Percentiles rank a stretch among this genome's conserved stretches.
phyloP scores from a whole-genome alignment of 2,888 invertebrate species.

The Chorisops tibialis region DNA sequence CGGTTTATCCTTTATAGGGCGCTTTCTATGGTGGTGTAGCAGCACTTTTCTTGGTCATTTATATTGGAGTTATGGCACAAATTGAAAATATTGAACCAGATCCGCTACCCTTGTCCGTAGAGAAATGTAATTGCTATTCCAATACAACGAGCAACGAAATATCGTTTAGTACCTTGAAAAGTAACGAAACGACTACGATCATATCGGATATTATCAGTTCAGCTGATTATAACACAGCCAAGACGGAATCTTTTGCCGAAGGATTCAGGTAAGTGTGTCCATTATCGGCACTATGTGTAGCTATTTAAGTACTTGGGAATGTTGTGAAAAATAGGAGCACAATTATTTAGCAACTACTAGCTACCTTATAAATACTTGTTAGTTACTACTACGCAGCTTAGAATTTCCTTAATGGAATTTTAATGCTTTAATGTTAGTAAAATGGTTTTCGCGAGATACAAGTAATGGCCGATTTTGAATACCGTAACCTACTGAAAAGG shows the following conservation, averaged over 20 bases:
- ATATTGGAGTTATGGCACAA: slow-evolving; percentile 50
- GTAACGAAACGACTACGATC: neutral
- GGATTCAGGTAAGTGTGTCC: neutral
- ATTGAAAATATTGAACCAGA: slow-evolving; percentile 41
- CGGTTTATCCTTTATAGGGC: slow-evolving; percentile 36
- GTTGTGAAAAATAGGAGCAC: neutral
- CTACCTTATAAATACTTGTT: neutral
- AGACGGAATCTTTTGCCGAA: neutral
- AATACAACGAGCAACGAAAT: slow-evolving; percentile 19
- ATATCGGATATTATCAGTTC: neutral
- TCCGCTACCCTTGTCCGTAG: slow-evolving; percentile 41
- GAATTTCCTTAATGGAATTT: slow-evolving; percentile 1
- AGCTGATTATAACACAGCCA: neutral
- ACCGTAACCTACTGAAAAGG: too few relatives aligned
- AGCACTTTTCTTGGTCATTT: slow-evolving; percentile 47
- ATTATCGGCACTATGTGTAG: neutral
- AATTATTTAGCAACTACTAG: neutral
- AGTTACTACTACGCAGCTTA: too few relatives aligned
- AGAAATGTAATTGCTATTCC: slow-evolving; percentile 45
- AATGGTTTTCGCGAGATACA: too few relatives aligned
- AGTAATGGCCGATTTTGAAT: too few relatives aligned
- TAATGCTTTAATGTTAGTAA: neutral
- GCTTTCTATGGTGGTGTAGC: slow-evolving; percentile 50
- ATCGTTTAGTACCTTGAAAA: neutral
- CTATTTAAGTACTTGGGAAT: neutral